Conservation (phyloP, 2,888 invertebrate genomes). For the Dioctria linearis region DNA sequence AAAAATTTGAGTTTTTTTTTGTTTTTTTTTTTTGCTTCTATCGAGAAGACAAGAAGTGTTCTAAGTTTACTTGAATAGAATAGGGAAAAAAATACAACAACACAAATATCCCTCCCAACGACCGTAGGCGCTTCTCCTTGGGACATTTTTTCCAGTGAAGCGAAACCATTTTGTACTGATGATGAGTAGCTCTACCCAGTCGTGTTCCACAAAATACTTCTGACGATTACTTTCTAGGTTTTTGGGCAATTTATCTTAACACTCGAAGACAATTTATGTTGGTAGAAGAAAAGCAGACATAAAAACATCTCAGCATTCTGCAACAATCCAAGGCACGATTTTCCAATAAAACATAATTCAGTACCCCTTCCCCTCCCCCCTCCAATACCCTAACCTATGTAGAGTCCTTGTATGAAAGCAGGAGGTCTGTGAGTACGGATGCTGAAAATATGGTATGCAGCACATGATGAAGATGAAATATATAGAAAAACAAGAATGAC, state of each 20-base stretch:
- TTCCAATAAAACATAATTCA: slow-evolving; percentile 55
- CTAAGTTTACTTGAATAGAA: too few relatives aligned
- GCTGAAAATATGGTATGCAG: slow-evolving; percentile 24
- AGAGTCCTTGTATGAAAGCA: not conserved
- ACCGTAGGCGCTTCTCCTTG: not conserved
- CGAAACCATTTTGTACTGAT: slow-evolving; percentile 8
- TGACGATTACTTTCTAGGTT: slow-evolving; percentile 20
- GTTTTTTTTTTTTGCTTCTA: too few relatives aligned
- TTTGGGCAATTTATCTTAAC: slow-evolving; percentile 21
- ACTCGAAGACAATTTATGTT: slow-evolving; percentile 28
- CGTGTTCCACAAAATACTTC: slow-evolving; percentile 20
- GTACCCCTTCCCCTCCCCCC: not conserved
- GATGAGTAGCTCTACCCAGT: not conserved
- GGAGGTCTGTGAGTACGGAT: not conserved
- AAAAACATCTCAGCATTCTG: slow-evolving; percentile 34
- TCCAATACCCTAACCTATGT: not conserved
- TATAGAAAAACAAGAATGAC: slow-evolving; percentile 13
- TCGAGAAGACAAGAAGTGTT: too few relatives aligned
- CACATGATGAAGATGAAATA: slow-evolving; percentile 32
- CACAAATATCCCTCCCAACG: not conserved
- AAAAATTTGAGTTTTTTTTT: too few relatives aligned
- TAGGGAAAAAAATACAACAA: too few relatives aligned
- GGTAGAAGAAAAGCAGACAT: slow-evolving; percentile 31
- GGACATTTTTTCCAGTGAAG: not conserved
- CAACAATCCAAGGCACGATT: slow-evolving; percentile 51